Evolutionary conservation across 2,113 vertebrate genomes (phyloP).

Genomic region (Otis tarda): DNA sequence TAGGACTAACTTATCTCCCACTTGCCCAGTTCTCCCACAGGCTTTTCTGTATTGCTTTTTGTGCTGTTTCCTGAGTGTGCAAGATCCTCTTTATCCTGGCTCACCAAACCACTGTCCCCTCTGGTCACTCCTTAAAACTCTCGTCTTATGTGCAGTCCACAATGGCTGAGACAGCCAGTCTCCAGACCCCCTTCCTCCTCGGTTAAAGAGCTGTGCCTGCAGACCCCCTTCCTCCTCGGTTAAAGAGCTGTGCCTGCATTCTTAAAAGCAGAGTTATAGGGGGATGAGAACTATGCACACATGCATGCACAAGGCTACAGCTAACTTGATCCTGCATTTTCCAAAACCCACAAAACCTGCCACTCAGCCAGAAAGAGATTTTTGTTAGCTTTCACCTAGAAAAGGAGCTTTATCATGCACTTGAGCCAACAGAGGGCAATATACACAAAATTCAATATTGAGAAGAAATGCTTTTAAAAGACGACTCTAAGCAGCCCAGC

Average conservation of each 20-base stretch:
- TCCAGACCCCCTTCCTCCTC: not conserved
- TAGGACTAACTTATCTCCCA: not conserved
- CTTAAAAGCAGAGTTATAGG: not conserved
- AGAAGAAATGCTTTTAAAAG: slow-evolving; percentile 42
- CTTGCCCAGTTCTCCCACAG: not conserved
- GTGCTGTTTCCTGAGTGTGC: not conserved
- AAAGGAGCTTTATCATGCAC: not conserved
- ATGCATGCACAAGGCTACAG: not conserved
- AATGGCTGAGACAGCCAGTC: not conserved
- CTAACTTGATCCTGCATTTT: not conserved
- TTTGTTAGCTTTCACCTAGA: not conserved
- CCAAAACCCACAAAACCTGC: not conserved
- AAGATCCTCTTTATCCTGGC: not conserved
- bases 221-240: not conserved
- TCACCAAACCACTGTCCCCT: not conserved
- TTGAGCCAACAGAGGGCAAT: slow-evolving; percentile 63
- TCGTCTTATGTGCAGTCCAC: not conserved
- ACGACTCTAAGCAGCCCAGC: not conserved
- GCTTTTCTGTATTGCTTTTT: not conserved
- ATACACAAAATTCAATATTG: slow-evolving; percentile 31
- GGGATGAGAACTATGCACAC: not conserved
- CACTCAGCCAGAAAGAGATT: not conserved
- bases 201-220: not conserved
- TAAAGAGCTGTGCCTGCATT: not conserved
- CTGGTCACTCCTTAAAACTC: not conserved